Base-by-base conservation (phyloP, 1,140 invertebrate species). In the Drosophila teissieri region DNA sequence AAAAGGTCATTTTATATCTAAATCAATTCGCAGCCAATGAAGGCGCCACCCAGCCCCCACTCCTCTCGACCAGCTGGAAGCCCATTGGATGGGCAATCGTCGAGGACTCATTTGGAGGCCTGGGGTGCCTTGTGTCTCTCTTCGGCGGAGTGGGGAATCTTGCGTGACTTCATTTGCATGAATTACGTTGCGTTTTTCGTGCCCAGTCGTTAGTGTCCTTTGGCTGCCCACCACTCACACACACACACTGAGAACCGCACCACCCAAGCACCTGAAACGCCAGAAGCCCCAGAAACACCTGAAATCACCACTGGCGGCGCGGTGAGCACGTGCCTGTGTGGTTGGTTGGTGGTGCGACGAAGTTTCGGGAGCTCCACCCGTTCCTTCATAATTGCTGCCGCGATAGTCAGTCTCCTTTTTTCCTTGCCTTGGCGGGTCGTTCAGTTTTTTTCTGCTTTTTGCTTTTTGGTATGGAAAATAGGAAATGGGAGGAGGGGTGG, bases 111-210 rank as follows among this genome's bases (percentile, higher is more conserved):
- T 48, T 57, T 68, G 52, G 34, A 36, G 44, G 39, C 42, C 31
- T 3, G 31, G 49, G 49, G 31, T 17, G 4, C 49, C 15, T 36
- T 39, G 53, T 58, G 54, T 72, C 51, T 75, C 49, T 27, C 53
- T 54, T 24, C 34, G 7, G 34, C 12, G 14, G 19, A 17, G 39
- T 31, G 49, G 62, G 61, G 37, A 53, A 67, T 67, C 46, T 91
- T 91, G 90, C 90, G 90, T 91, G 90, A 91, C 90, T 91, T 86
- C 67, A 91, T 91, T 91, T 91, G 69, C 90, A 91, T 91, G 81
- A 89, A 89, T 89, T 89, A 80, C 76, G 84, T 75, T 75, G 84
- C 83, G 36, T 70, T 83, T 80, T 70, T 73, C 57, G 53, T 49
- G 48, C 24, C 44, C 40, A 44, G 73, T 74, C 81, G 68, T 86